Base-by-base conservation (phyloP, 2,888 invertebrate genomes). In the Gonocerus acuteangulatus region DNA sequence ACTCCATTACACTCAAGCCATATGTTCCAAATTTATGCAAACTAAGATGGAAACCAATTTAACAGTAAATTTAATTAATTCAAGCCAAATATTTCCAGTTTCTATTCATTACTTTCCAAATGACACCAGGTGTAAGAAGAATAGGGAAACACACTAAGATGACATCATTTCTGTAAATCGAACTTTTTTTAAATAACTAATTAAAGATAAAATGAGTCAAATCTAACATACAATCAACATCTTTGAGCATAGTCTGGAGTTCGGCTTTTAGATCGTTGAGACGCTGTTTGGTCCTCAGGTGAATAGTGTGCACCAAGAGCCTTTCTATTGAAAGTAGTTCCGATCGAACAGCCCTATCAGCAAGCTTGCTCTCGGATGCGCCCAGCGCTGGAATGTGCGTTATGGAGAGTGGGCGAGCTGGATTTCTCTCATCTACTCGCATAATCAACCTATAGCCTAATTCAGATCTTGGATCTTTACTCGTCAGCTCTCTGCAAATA, bases 261-360 rank as follows among this genome's bases (percentile, higher is more conserved):
- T 89, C 82, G 66, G 87, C 83, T 73, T 87, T 88, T 32, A 94
- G 80, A 71, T 94, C 92, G 39, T 82, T 82, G 13, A 95, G 78
- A 45, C 95, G 80, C 66, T 89, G 87, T 58, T 89, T 82, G 0
- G 94, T 91, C 68, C 96, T 81, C 60, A 95, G 88, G 72, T 96
- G 95, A 68, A 96, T 94, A 0, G 95, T 95, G 73, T 95, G 94
- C 4, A 95, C 94, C 42, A 96, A 79, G 57, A 96, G 78, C 36
- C 93, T 85, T 77, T 96, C 96, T 84, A 96, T 89, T 3, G 95
- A 94, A n/a, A 96, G 80, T 70, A 90, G 85, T 75, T 94, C 93
- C 21, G 91, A 90, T 68, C 90, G 82, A 44, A 92, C 86, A 13
- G 91, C 90, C 66, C 84, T 77, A 70, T 86, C 86, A 1, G 85